A percentile compares a stretch with the other conserved stretches of the same genome.
Conservation (phyloP, 1,140 invertebrate genomes). For the Pristionchus pacificus region DNA sequence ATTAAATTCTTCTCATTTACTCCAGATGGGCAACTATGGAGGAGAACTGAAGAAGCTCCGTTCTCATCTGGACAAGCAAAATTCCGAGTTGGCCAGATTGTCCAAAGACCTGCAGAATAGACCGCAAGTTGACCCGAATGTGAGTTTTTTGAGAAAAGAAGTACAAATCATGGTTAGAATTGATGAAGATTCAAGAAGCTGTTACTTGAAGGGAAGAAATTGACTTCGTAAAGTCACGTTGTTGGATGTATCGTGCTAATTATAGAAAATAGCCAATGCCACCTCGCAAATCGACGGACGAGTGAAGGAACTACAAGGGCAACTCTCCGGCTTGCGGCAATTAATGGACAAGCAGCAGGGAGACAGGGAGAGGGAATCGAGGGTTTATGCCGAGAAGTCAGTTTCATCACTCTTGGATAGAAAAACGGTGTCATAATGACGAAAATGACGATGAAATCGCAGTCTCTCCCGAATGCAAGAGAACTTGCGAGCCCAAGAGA, state of each 20-base stretch:
- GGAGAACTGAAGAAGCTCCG: background rate
- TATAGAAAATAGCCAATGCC: background rate
- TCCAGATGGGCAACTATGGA: background rate
- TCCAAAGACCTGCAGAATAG: background rate
- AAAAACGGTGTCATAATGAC: too few relatives aligned
- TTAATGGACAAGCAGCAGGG: slow-evolving; percentile 14
- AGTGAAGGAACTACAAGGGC: background rate
- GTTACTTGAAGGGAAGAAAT: too few relatives aligned
- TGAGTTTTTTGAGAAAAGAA: too few relatives aligned
- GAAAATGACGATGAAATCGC: too few relatives aligned
- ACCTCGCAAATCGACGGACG: background rate
- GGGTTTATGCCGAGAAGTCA: slow-evolving; percentile 6
- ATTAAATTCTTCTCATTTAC: background rate
- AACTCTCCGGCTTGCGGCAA: background rate
- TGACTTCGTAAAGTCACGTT: background rate
- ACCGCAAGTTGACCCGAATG: background rate
- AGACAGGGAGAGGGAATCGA: background rate
- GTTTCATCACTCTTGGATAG: too few relatives aligned
- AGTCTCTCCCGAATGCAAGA: too few relatives aligned
- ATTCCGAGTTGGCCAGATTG: background rate
- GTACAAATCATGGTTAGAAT: too few relatives aligned
- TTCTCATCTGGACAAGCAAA: background rate
- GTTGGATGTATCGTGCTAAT: background rate
- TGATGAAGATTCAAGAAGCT: too few relatives aligned
- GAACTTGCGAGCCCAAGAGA: too few relatives aligned